Evolutionary conservation across 2,797 vertebrate genomes (phyloP).

Genomic region (Paedocypris micromegethes): DNA sequence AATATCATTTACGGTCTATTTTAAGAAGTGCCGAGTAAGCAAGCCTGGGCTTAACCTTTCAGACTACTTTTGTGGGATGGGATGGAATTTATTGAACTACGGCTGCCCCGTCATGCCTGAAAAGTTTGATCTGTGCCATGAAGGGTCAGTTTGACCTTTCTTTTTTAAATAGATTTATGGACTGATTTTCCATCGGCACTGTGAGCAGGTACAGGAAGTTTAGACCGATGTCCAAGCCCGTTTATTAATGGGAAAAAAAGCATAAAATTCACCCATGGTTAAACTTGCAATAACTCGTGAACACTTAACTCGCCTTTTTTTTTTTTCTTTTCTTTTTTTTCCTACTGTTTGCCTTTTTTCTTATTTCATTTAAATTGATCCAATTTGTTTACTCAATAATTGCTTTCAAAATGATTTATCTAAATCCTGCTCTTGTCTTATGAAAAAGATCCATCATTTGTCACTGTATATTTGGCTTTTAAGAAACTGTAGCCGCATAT

Average conservation of each 20-base stretch:
- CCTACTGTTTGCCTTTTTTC: too few species aligned
- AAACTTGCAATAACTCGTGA: background rate
- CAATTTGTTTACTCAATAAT: too few species aligned
- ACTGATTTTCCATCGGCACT: slow-evolving; percentile 5
- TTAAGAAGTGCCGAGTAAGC: slow-evolving; percentile 34
- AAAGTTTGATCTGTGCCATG: slow-evolving; percentile 21
- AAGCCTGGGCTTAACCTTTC: slow-evolving; percentile 15
- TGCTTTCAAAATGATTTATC: too few species aligned
- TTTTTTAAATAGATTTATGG: slow-evolving; percentile 26
- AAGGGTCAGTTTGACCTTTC: slow-evolving; percentile 27
- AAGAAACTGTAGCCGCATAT: too few species aligned
- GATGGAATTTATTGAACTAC: slow-evolving; percentile 18
- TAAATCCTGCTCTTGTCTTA: too few species aligned
- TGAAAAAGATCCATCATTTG: too few species aligned
- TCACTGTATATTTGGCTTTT: too few species aligned
- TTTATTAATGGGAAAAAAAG: background rate
- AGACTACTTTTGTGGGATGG: slow-evolving; percentile 5
- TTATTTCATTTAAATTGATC: too few species aligned
- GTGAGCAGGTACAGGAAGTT: background rate
- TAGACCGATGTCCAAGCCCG: too few species aligned
- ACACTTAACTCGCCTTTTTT: too few species aligned
- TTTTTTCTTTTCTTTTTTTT: too few species aligned
- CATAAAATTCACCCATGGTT: background rate
- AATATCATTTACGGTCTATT: slow-evolving; percentile 36
- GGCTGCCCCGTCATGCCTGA: slow-evolving; percentile 21